Evolutionary conservation across 2,113 vertebrate species (phyloP).

Genomic region (Notothenia rossii): DNA sequence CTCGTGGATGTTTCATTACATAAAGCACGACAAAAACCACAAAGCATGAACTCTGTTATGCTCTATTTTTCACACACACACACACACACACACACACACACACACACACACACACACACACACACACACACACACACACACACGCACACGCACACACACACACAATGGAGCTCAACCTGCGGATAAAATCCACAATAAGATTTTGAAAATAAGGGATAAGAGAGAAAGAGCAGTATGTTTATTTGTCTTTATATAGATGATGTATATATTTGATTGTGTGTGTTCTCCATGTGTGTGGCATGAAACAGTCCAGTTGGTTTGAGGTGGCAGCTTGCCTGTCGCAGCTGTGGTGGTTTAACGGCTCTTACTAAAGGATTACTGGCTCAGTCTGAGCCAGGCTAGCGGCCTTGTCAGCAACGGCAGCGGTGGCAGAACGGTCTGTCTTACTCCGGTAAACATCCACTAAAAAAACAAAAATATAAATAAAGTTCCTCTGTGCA

Average conservation of each 20-base stretch:
- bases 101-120: no score
- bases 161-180: neutral
- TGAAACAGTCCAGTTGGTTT: constrained; percentile 61
- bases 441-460: constrained; percentile 58
- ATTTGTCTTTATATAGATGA: constrained; percentile 29
- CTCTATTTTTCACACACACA: neutral
- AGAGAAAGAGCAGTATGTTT: constrained; percentile 9
- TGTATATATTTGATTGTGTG: constrained; percentile 12
- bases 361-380: constrained; percentile 72
- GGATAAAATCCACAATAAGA: constrained; percentile 8
- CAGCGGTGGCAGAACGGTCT: constrained; percentile 46
- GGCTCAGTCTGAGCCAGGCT: constrained; percentile 58
- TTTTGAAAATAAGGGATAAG: neutral
- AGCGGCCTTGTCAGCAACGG: constrained; percentile 12
- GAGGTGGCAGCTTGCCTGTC: constrained; percentile 71
- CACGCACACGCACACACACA: no score
- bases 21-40: constrained; percentile 10
- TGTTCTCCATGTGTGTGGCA: constrained; percentile 34
- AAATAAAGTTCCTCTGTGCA: constrained; percentile 15
- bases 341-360: constrained; percentile 74
- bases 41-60: constrained; percentile 8
- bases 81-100: no score
- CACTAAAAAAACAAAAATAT: constrained; percentile 28
- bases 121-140: no score
- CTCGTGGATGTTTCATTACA: neutral